phyloP scores from a whole-genome alignment of 2,797 vertebrate species.

The Antrozous pallidus region DNA sequence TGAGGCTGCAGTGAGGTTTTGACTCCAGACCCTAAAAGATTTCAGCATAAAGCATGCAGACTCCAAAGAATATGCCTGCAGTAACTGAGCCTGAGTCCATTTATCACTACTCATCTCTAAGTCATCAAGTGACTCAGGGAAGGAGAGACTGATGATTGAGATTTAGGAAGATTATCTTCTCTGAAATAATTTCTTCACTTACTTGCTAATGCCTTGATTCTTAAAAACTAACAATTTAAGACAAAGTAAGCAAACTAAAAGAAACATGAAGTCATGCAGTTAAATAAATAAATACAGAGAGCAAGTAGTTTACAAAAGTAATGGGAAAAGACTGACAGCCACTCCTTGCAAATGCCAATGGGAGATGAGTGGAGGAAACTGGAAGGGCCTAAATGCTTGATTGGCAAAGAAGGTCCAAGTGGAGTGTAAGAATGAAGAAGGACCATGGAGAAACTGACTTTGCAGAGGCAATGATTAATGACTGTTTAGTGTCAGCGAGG shows the following conservation, averaged over 20 bases:
- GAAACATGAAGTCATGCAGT: neutral
- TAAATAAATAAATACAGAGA: neutral
- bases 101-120: neutral
- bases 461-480: neutral
- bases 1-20: neutral
- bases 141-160: neutral
- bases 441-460: neutral
- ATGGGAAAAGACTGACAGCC: neutral
- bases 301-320: neutral
- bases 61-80: neutral
- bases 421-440: neutral
- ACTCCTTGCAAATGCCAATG: neutral
- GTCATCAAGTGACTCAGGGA: neutral
- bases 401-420: neutral
- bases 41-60: neutral
- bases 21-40: neutral
- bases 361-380: neutral
- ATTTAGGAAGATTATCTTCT: neutral
- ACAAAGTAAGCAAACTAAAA: neutral
- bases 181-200: slow-evolving; percentile 10
- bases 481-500: neutral
- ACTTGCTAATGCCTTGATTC: neutral
- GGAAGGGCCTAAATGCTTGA: neutral
- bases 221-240: slow-evolving; percentile 1
- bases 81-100: neutral